Conservation (phyloP, 2,888 invertebrate species). For the Cheiracanthium punctorium region DNA sequence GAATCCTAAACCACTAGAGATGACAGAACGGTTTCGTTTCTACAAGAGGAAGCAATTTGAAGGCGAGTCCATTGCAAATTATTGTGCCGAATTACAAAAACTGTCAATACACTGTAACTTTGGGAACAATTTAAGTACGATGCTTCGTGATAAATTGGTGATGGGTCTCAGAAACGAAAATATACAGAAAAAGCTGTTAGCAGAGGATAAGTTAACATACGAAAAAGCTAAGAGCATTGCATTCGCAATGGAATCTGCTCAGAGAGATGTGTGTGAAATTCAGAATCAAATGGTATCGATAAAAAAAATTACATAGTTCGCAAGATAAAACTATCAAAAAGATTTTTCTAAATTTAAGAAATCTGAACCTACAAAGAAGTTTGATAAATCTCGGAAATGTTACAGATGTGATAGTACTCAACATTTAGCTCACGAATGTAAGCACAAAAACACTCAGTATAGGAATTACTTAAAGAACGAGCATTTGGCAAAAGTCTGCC, state of each 20-base stretch:
- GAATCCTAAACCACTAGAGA: slow-evolving; percentile 51
- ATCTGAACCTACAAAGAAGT: slow-evolving; percentile 39
- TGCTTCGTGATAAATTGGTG: slow-evolving; percentile 48
- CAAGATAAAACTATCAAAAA: slow-evolving; percentile 42
- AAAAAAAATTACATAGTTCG: slow-evolving; percentile 44
- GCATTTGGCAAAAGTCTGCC: slow-evolving; percentile 50
- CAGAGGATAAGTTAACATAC: slow-evolving; percentile 49
- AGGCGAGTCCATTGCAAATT: slow-evolving; percentile 49
- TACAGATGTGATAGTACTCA: slow-evolving; percentile 51
- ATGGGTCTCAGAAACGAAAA: slow-evolving; percentile 45
- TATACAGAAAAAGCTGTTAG: slow-evolving; percentile 51
- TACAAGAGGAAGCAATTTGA: slow-evolving; percentile 54
- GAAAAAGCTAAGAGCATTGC: slow-evolving; percentile 47
- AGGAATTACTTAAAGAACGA: slow-evolving; percentile 46
- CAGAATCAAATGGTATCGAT: slow-evolving; percentile 46
- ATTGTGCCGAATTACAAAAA: slow-evolving; percentile 51
- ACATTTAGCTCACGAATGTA: slow-evolving; percentile 48
- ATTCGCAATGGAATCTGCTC: slow-evolving; percentile 49
- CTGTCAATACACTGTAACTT: slow-evolving; percentile 46
- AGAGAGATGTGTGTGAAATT: slow-evolving; percentile 49
- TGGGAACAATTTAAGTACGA: slow-evolving; percentile 45
- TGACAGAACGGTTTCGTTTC: slow-evolving; percentile 52
- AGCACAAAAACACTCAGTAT: slow-evolving; percentile 45
- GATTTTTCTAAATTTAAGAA: slow-evolving; percentile 47
- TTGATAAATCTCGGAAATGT: slow-evolving; percentile 46